Evolutionary conservation across 2,888 invertebrate genomes (phyloP).

Genomic region (Drepana falcataria): DNA sequence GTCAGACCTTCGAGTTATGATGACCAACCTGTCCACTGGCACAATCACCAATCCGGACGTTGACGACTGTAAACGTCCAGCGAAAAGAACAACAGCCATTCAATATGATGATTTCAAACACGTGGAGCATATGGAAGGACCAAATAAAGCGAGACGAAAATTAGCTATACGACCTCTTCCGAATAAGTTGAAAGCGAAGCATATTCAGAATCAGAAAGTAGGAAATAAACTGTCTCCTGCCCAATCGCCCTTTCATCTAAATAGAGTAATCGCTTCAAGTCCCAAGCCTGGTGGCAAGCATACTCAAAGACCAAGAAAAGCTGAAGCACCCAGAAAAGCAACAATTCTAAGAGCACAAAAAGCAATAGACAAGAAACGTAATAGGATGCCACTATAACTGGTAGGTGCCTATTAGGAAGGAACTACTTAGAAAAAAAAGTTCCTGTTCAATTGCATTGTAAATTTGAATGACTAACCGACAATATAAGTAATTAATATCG

Average conservation of each 20-base stretch:
- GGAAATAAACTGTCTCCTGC: slow-evolving; percentile 15
- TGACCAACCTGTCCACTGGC: slow-evolving; percentile 37
- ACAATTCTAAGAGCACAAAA: slow-evolving; percentile 29
- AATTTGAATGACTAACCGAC: background rate
- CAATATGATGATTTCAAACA: slow-evolving; percentile 26
- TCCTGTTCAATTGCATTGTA: background rate
- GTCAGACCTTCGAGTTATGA: slow-evolving; percentile 42
- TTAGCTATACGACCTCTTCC: slow-evolving; percentile 23
- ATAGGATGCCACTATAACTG: slow-evolving; percentile 5
- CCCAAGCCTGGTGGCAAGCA: slow-evolving; percentile 12
- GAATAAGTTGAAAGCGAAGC: slow-evolving; percentile 31
- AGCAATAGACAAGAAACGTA: slow-evolving; percentile 24
- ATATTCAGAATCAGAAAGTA: slow-evolving; percentile 22
- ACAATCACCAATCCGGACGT: slow-evolving; percentile 21
- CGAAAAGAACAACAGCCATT: slow-evolving; percentile 29
- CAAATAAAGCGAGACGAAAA: slow-evolving; percentile 25
- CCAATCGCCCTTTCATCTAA: slow-evolving; percentile 12
- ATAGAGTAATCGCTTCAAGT: slow-evolving; percentile 11
- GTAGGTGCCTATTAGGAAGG: too few relatives aligned
- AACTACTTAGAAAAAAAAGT: background rate
- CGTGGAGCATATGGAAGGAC: slow-evolving; percentile 9
- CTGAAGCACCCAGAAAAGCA: slow-evolving; percentile 33
- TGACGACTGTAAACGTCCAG: slow-evolving; percentile 18
- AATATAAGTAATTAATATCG: background rate
- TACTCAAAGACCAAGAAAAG: slow-evolving; percentile 24